phyloP scores from a whole-genome alignment of 1,140 invertebrate species.

The Eupeodes corollae region DNA sequence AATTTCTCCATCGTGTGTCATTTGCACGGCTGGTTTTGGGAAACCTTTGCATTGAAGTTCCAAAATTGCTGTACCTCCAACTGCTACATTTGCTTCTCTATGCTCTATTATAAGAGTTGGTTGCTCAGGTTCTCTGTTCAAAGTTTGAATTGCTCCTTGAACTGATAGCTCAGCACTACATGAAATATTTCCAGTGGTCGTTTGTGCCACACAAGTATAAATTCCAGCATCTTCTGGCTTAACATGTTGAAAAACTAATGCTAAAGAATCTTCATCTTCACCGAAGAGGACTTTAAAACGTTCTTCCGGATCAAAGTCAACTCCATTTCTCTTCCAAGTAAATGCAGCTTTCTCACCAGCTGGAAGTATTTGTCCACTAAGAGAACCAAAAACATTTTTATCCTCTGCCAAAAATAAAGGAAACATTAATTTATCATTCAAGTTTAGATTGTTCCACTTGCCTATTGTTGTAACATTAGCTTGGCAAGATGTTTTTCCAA shows the following conservation, averaged over 20 bases:
- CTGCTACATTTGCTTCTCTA: slow-evolving; percentile 58
- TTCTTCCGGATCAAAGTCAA: slow-evolving; percentile 81
- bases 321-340: slow-evolving; percentile 82
- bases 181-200: slow-evolving; percentile 80
- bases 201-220: slow-evolving; percentile 91
- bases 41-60: slow-evolving; percentile 87
- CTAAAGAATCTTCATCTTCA: slow-evolving; percentile 84
- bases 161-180: slow-evolving; percentile 88
- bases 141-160: slow-evolving; percentile 70
- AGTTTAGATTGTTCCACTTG: slow-evolving; percentile 16
- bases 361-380: slow-evolving; percentile 52
- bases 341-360: slow-evolving; percentile 73
- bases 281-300: slow-evolving; percentile 87
- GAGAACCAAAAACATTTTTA: slow-evolving; percentile 66
- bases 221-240: slow-evolving; percentile 85
- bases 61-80: slow-evolving; percentile 87
- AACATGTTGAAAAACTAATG: slow-evolving; percentile 86
- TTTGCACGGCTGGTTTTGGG: slow-evolving; percentile 83
- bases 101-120: slow-evolving; percentile 65
- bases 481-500: slow-evolving; percentile 64
- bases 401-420: slow-evolving; percentile 46
- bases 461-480: slow-evolving; percentile 68
- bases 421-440: not conserved
- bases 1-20: slow-evolving; percentile 75
- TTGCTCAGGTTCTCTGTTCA: slow-evolving; percentile 68